Percentiles rank a stretch among this genome's conserved stretches.
Evolutionary conservation across 2,888 invertebrate species (phyloP).

Genomic region (Nysson spinosus): DNA sequence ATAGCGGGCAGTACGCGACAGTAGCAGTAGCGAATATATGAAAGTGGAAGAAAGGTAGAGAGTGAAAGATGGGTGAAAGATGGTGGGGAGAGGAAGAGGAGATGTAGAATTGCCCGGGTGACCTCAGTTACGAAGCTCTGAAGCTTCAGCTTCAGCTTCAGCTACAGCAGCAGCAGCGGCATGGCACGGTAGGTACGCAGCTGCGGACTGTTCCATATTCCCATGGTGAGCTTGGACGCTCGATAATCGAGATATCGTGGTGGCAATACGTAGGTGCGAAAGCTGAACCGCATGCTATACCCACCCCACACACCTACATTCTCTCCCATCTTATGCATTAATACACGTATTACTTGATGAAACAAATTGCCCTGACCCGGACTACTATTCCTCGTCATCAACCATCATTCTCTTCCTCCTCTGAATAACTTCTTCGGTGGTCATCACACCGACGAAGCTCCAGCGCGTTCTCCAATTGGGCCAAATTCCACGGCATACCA

Average conservation of each 20-base stretch:
- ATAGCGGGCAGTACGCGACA: too few relatives aligned
- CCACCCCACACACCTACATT: slow-evolving; percentile 20
- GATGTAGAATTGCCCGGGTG: slow-evolving; percentile 38
- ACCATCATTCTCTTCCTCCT: slow-evolving; percentile 24
- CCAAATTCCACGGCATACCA: too few relatives aligned
- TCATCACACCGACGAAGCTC: too few relatives aligned
- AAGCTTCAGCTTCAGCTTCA: too few relatives aligned
- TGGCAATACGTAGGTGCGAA: slow-evolving; percentile 37
- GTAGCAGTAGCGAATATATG: background rate
- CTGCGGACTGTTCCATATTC: slow-evolving; percentile 57
- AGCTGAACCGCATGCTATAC: slow-evolving; percentile 30
- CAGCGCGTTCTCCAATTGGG: too few relatives aligned
- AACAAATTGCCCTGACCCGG: slow-evolving; percentile 58
- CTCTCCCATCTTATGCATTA: slow-evolving; percentile 32
- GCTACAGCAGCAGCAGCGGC: slow-evolving; percentile 22
- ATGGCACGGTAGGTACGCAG: slow-evolving; percentile 58
- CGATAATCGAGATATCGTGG: slow-evolving; percentile 59
- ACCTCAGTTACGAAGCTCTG: slow-evolving; percentile 45
- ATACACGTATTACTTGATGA: slow-evolving; percentile 48
- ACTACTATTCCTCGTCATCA: slow-evolving; percentile 47
- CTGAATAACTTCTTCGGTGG: too few relatives aligned
- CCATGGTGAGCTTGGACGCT: slow-evolving; percentile 53
- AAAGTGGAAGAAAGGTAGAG: too few relatives aligned
- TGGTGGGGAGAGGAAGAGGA: slow-evolving; percentile 3
- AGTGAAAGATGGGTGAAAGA: background rate